These are phyloP conservation scores for Nipponacmea schrenckii DNA, from an alignment of 2,888 invertebrate species.

Conservation along the genomic window DNA sequence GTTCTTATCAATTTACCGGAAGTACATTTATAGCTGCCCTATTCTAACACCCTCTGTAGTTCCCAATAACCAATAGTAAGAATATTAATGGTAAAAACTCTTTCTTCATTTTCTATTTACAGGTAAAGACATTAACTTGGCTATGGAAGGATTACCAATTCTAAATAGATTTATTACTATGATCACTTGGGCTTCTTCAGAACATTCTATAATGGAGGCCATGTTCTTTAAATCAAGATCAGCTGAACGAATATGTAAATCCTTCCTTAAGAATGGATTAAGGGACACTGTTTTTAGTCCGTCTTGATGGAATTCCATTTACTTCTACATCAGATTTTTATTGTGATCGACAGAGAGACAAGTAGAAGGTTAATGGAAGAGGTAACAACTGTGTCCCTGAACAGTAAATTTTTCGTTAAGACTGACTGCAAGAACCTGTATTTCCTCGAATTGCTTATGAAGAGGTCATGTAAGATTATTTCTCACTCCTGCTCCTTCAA, in stretches of 20 bases:
- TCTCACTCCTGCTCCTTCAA: too few relatives aligned
- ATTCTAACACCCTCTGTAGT: too few relatives aligned
- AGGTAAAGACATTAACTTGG: conserved; percentile 60
- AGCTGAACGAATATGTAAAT: conserved; percentile 46
- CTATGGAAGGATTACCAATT: conserved; percentile 47
- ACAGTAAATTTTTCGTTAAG: too few relatives aligned
- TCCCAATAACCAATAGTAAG: too few relatives aligned
- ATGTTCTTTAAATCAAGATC: conserved; percentile 57
- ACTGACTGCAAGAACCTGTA: too few relatives aligned
- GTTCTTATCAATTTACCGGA: background rate
- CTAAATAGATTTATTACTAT: conserved; percentile 50
- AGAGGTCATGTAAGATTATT: too few relatives aligned
- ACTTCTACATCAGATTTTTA: background rate
- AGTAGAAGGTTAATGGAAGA: too few relatives aligned
- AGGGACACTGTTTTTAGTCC: conserved; percentile 47
- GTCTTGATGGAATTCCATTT: conserved; percentile 19
- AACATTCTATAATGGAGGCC: conserved; percentile 52
- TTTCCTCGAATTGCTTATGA: too few relatives aligned
- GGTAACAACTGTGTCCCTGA: too few relatives aligned
- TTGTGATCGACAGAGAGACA: background rate
- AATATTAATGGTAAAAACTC: too few relatives aligned
- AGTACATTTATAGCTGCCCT: too few relatives aligned
- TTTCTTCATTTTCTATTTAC: conserved; percentile 21
- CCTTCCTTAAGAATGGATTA: conserved; percentile 52
- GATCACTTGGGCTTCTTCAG: conserved; percentile 52